Conservation (phyloP, 2,113 vertebrate species). For the Poecile atricapillus region DNA sequence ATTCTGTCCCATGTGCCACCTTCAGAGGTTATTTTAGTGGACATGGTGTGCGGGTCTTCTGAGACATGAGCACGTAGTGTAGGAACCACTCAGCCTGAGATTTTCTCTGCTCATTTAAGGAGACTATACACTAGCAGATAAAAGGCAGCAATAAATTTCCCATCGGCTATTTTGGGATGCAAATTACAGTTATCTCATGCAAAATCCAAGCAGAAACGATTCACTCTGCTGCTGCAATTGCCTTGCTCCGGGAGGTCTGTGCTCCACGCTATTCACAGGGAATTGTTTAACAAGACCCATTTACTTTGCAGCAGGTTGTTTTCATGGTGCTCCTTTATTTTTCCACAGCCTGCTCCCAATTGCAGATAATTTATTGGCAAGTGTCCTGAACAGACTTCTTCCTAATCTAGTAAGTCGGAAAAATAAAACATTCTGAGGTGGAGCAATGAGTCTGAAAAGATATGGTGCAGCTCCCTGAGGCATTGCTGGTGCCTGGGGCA, state of each 20-base stretch:
- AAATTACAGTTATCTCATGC: conserved; percentile 34
- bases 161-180: conserved; percentile 27
- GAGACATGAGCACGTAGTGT: accelerated
- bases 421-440: neutral
- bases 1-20: accelerated
- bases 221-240: neutral
- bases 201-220: neutral
- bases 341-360: conserved; percentile 71
- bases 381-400: conserved; percentile 67
- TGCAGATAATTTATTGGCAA: conserved; percentile 71
- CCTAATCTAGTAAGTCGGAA: conserved; percentile 49
- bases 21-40: neutral
- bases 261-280: neutral
- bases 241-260: neutral
- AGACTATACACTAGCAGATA: neutral
- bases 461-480: neutral
- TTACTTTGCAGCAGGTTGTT: conserved; percentile 9
- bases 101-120: neutral
- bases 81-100: neutral
- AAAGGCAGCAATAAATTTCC: conserved; percentile 37
- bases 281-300: conserved; percentile 19
- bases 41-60: accelerated
- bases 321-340: neutral
- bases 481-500: accelerated
- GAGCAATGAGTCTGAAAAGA: neutral